Evolutionary conservation across 2,797 vertebrate genomes (phyloP).

Genomic region (Acridotheres tristis): DNA sequence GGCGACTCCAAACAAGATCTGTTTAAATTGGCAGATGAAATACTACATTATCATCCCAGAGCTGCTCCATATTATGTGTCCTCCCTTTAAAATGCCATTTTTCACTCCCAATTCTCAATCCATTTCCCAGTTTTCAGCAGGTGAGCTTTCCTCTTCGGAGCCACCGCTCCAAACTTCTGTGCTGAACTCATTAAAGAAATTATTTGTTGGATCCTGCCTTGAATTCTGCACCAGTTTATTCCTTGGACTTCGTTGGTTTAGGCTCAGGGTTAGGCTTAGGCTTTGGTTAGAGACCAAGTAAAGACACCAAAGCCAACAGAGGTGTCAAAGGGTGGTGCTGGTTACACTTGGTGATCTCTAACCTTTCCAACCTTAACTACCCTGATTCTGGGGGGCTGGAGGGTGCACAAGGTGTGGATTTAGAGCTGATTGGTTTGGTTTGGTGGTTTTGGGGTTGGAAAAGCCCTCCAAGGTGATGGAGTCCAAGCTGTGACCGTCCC

Average conservation of each 20-base stretch:
- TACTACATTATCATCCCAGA: not conserved
- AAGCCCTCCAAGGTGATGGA: not conserved
- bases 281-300: not conserved
- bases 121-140: not conserved
- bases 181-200: not conserved
- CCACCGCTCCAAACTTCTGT: not conserved
- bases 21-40: not conserved
- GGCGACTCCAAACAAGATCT: not conserved
- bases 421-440: rapidly evolving
- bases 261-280: not conserved
- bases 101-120: not conserved
- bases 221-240: not conserved
- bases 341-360: not conserved
- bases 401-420: not conserved
- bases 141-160: not conserved
- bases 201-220: not conserved
- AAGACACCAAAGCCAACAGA: not conserved
- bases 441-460: not conserved
- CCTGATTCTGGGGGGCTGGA: rapidly evolving
- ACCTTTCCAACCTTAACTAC: rapidly evolving
- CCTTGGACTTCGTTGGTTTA: not conserved
- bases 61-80: rapidly evolving
- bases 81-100: not conserved
- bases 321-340: not conserved
- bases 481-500: not conserved